These are phyloP conservation scores for Pelobates fuscus DNA, from an alignment of 2,113 vertebrate genomes.

Conservation along the genomic window DNA sequence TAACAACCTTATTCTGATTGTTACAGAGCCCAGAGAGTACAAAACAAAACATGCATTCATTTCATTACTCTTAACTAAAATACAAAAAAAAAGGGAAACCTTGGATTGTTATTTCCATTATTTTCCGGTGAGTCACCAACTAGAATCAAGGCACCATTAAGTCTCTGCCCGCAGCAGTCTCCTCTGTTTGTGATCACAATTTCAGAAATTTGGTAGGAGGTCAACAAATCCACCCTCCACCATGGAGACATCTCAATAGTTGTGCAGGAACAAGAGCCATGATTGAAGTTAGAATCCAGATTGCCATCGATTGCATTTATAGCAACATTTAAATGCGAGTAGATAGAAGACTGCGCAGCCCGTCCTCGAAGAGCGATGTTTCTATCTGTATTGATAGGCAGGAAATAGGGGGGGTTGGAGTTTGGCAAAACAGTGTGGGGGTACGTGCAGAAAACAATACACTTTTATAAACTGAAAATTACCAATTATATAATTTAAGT, in stretches of 20 bases:
- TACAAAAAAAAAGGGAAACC: too few species aligned
- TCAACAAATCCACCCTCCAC: constrained; percentile 30
- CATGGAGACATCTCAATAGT: neutral
- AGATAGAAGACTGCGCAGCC: constrained; percentile 7
- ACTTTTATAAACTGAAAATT: too few species aligned
- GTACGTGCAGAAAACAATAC: too few species aligned
- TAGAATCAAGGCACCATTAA: constrained; percentile 11
- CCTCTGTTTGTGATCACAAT: constrained; percentile 22
- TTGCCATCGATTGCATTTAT: constrained; percentile 25
- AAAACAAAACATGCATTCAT: neutral
- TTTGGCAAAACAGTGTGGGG: too few species aligned
- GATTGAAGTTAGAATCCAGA: neutral
- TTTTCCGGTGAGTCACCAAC: constrained; percentile 1
- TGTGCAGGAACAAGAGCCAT: constrained; percentile 1
- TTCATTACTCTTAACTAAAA: neutral
- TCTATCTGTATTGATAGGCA: neutral
- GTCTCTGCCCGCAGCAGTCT: constrained; percentile 4
- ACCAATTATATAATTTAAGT: too few species aligned
- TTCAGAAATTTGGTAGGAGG: neutral
- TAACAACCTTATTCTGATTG: neutral
- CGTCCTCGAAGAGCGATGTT: constrained; percentile 22
- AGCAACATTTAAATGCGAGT: neutral
- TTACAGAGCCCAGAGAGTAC: neutral
- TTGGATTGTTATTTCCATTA: constrained; percentile 24
- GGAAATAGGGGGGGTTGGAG: too few species aligned